Conservation (phyloP, 2,113 vertebrate genomes). For the Percina caprodes region DNA sequence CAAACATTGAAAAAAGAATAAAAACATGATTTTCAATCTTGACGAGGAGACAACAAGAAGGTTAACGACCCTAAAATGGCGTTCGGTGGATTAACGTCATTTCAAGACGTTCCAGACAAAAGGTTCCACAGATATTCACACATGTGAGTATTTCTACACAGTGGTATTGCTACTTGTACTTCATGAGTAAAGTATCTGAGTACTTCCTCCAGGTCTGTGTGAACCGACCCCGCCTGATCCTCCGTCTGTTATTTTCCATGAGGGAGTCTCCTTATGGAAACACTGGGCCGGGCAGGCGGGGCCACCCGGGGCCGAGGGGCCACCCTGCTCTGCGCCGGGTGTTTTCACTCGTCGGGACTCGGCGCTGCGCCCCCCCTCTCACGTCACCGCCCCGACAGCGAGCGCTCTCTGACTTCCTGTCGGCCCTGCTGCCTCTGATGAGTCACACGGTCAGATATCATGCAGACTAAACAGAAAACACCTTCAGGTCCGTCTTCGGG, state of each 20-base stretch:
- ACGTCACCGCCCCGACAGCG: constrained; percentile 28
- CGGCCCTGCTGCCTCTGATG: constrained; percentile 24
- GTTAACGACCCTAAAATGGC: too few relatives aligned
- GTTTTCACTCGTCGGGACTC: constrained; percentile 41
- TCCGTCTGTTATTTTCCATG: constrained; percentile 4
- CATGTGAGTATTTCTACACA: too few relatives aligned
- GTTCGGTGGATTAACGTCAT: too few relatives aligned
- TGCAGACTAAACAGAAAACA: constrained; percentile 59
- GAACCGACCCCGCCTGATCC: neutral
- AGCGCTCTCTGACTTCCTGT: constrained; percentile 38
- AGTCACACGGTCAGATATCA: constrained; percentile 27
- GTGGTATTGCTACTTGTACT: too few relatives aligned
- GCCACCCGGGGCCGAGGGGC: neutral
- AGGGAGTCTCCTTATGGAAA: constrained; percentile 51
- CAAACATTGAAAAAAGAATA: too few relatives aligned
- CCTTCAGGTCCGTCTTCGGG: neutral
- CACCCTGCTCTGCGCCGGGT: neutral
- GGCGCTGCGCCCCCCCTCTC: neutral
- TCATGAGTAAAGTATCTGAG: too few relatives aligned
- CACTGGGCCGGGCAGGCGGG: neutral
- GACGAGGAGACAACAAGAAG: too few relatives aligned
- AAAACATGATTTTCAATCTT: too few relatives aligned
- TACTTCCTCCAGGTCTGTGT: too few relatives aligned
- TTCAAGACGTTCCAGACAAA: too few relatives aligned
- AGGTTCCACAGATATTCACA: too few relatives aligned